Evolutionary conservation across 2,888 invertebrate genomes (phyloP).

Genomic region (Dasysyrphus tricinctus): DNA sequence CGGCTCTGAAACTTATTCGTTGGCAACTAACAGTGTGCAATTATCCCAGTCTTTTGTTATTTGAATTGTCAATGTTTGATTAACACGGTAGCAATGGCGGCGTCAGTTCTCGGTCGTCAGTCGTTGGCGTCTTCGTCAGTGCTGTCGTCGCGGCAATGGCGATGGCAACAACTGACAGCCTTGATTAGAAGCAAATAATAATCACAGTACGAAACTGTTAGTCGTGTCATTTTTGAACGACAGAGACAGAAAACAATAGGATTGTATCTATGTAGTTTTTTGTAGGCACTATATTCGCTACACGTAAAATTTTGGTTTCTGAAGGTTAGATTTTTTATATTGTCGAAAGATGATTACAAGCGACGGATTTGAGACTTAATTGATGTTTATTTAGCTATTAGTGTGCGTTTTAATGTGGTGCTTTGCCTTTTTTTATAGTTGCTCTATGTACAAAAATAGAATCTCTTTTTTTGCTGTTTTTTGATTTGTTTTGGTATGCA

Average conservation of each 20-base stretch:
- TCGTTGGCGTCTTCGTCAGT: constrained; percentile 30
- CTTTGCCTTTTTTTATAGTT: constrained; percentile 42
- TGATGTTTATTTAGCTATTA: constrained; percentile 72
- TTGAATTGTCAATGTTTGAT: constrained; percentile 63
- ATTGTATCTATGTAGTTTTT: constrained; percentile 18
- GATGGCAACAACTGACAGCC: constrained; percentile 52
- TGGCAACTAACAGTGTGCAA: constrained; percentile 19
- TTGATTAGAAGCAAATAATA: constrained; percentile 64
- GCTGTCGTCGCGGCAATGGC: constrained; percentile 25
- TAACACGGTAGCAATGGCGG: constrained; percentile 43
- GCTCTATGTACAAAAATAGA: constrained; percentile 24
- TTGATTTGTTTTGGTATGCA: constrained; percentile 20
- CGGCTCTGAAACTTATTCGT: not conserved
- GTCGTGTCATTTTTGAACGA: constrained; percentile 54
- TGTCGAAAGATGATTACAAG: constrained; percentile 57
- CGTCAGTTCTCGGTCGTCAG: not conserved
- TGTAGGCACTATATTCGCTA: constrained; percentile 45
- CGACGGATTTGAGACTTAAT: constrained; percentile 49
- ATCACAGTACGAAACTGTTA: constrained; percentile 58
- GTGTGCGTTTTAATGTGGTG: constrained; percentile 56
- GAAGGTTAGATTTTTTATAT: constrained; percentile 48
- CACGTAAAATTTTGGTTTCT: constrained; percentile 67
- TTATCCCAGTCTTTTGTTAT: constrained; percentile 42
- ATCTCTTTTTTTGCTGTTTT: constrained; percentile 40
- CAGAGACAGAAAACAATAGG: constrained; percentile 58